Base-by-base conservation (phyloP, 2,888 invertebrate genomes). In the Scotopteryx bipunctaria region DNA sequence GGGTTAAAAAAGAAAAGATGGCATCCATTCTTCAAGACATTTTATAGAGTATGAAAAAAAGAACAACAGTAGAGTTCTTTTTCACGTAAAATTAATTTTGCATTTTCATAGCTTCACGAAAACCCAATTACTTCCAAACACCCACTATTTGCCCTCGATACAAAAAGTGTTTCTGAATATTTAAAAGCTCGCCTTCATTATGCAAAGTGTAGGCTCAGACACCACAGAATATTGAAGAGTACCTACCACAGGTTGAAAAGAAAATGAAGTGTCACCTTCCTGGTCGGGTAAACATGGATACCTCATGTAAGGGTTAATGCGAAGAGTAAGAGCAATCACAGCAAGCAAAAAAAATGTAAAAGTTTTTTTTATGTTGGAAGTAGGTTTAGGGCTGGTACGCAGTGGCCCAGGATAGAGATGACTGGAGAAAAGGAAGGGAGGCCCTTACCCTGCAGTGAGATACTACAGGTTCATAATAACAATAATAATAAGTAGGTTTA, bases 241-340 rank as follows among this genome's bases (percentile, higher is more conserved):
- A 13, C 11, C 38, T 15, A 62, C 54, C 38, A 47, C 37, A 54
- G 48, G 41, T 57, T 74, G 75, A 73, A 80, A 74, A 62, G 78
- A 76, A 78, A 83, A 81, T 76, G 74, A 76, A 82, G 81, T 78
- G 78, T 76, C 76, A 73, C 76, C 74, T 70, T 59, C 57, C 52
- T 31, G 43, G 56, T 58, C 53, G 55, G 40, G 56, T 59, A 60
- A 59, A 63, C 55, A 58, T 61, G 53, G 58, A 44, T 56, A 60
- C 56, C 49, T 42, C 53, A 52, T 47, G 45, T 40, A 27, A 37
- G 57, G 55, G 49, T 51, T 55, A 8, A 13, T 5, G n/a, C 16
- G 4, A 9, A 37, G 53, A 53, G 47, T 37, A 33, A 45, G 25
- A 36, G 3, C n/a, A 11, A 17, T 14, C 9, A 11, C 1, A 8